A percentile compares a stretch with the other conserved stretches of the same genome.
Conservation (phyloP, 2,113 vertebrate species). For the Brachyhypopomus gauderio region DNA sequence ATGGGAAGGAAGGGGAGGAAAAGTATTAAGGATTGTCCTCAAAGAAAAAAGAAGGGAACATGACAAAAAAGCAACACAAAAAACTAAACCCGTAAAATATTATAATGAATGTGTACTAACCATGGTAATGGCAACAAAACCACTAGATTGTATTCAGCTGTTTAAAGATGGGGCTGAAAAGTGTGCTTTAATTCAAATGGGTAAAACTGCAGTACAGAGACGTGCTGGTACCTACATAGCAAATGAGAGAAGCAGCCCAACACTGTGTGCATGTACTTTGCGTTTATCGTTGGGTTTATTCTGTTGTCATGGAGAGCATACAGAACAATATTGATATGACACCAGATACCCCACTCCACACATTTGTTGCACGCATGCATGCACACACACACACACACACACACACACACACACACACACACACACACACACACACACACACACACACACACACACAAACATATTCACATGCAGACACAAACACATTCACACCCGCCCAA, state of each 20-base stretch:
- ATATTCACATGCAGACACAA: slow-evolving; percentile 37
- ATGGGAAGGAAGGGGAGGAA: neutral
- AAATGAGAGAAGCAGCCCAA: slow-evolving; percentile 67
- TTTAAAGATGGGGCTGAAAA: slow-evolving; percentile 10
- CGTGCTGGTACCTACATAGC: slow-evolving; percentile 72
- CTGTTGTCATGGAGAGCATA: slow-evolving; percentile 79
- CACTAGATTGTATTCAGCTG: slow-evolving; percentile 6
- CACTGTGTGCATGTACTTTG: slow-evolving; percentile 63
- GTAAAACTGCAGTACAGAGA: slow-evolving; percentile 65
- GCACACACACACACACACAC: slow-evolving; percentile 23
- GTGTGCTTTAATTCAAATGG: slow-evolving; percentile 5
- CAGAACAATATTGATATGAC: slow-evolving; percentile 57
- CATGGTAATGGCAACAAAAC: slow-evolving; percentile 4
- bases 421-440: slow-evolving; percentile 32
- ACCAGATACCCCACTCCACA: slow-evolving; percentile 28
- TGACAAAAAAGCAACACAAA: neutral
- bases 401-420: neutral
- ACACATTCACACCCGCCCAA: slow-evolving; percentile 39
- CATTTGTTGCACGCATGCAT: slow-evolving; percentile 29
- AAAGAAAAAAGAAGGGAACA: neutral
- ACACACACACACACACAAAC: slow-evolving; percentile 28
- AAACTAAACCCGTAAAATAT: neutral
- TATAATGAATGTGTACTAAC: neutral
- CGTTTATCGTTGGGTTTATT: slow-evolving; percentile 70
- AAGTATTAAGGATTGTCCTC: neutral